Evolutionary conservation across 2,113 vertebrate genomes (phyloP), one percentile per base, ranked within the genome.

Genomic region (Osmerus eperlanus): DNA sequence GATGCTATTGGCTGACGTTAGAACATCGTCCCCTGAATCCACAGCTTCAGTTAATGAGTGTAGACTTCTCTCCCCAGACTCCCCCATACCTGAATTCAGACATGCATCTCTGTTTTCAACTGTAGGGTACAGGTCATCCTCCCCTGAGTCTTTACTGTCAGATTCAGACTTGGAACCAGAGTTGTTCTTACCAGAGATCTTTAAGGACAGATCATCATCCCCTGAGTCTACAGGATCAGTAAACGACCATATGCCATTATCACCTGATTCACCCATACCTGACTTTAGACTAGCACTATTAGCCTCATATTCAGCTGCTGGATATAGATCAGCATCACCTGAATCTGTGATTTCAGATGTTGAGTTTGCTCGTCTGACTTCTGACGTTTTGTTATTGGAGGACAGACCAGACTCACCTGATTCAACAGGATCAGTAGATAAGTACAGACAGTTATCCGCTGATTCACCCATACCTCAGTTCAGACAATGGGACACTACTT

Each of bases 181-280:
- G 25, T 61, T 28, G 9, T 19, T 25, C 19, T 29, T 29, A 25
- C 65, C 28, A 60, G 41, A 19, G 4, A 28, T 58, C 5, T 19
- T 3, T 54, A 70, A 83, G 12, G 51, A 67, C 53, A 72, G 79
- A 75, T n/a, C 78, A 36, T 67, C 78, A 47, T 89, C 81, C 68
- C 66, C 23, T 79, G 81, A 75, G 1, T 87, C 86, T 23, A 41
- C 18, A 0, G 59, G 51, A 56, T 85, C 81, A 71, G 15, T 75
- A 36, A 67, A 81, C 51, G 32, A 72, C 23, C 75, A 51, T 0
- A 61, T 14, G 74, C 65, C 69, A 62, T 76, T 86, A 64, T 78
- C 71, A 55, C 68, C 81, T 55, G 86, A 89, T 61, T 85, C 83
- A 18, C 85, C 85, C 78, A 7, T 82, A 63, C 79, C 81, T 25